Evolutionary conservation across 35 echinoderm and acorn worm genomes (phyloP), one percentile per base, ranked within the genome.

Genomic region (Anneissia japonica): DNA sequence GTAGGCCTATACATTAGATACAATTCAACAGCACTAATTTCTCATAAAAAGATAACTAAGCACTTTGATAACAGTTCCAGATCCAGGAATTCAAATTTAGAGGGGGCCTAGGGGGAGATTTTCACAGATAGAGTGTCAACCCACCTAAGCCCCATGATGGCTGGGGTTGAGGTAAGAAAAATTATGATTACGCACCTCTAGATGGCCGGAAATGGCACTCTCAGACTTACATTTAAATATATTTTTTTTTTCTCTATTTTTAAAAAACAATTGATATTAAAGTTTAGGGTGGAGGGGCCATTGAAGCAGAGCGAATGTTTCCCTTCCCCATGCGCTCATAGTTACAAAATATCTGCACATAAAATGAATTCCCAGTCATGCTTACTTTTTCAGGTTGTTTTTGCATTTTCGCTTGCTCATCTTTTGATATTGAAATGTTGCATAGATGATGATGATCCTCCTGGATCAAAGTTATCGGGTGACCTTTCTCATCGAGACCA

Each of bases 401-500:
- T 84, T 72, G 46, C 82, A 72, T 56, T 72, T 84, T 46, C 17
- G 32, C 34, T 10, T 26, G 31, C 16, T 56, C 73, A 35, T 84
- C 82, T 36, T 46, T 56, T 56, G 51, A 72, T 31, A 84, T 56
- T 26, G 82, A 84, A 72, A 84, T 84, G 30, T 84, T 72, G 82
- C 82, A 84, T 31, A 84, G 82, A 37, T 84, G 82, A 84, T 84
- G 82, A 72, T 84, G 82, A 84, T 84, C 82, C 82, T 84, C 82
- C 12, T 84, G 82, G 38, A 84, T 84, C 38, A 32, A 4, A 34
- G 34, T 46, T 36, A 84, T 74, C 10, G 82, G 82, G 36, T 84
- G 82, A 35, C 73, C 82, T 72, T 84, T 35, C 34, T 84, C 82
- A 64, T 64, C 51, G 14, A 43, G 40, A 64, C 51, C 51, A 19